phyloP scores from a whole-genome alignment of 1,140 invertebrate species.

The Araneus ventricosus region DNA sequence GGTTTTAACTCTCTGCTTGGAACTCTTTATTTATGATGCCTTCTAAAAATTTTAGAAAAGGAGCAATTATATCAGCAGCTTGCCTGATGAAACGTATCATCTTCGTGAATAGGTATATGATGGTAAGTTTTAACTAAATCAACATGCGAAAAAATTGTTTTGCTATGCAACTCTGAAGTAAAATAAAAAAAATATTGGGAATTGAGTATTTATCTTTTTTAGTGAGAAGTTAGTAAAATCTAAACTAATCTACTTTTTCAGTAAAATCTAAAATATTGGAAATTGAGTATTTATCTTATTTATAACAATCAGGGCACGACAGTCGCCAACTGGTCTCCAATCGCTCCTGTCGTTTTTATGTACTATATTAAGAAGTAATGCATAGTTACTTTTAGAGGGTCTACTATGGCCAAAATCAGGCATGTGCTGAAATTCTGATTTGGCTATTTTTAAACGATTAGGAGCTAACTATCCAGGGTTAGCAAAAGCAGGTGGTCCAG shows the following conservation, averaged over 20 bases:
- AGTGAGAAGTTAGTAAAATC: no score
- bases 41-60: not conserved
- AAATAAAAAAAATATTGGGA: slow-evolving; percentile 77
- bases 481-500: not conserved
- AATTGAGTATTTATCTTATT: no score
- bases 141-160: slow-evolving; percentile 71
- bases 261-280: no score
- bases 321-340: no score
- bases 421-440: no score
- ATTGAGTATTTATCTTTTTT: slow-evolving; percentile 76
- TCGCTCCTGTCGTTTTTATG: not conserved
- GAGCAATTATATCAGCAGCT: not conserved
- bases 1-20: not conserved
- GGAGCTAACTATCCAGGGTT: not conserved
- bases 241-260: no score
- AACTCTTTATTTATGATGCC: not conserved
- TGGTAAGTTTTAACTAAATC: slow-evolving; percentile 76
- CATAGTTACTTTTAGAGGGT: no score
- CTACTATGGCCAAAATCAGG: no score
- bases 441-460: no score
- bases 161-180: slow-evolving; percentile 15
- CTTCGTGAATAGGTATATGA: slow-evolving; percentile 73
- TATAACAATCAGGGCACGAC: no score
- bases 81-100: not conserved
- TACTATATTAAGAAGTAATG: no score